Percentiles rank a stretch among this genome's conserved stretches.
phyloP scores from a whole-genome alignment of 1,140 invertebrate genomes.

The Pachyrhynchus sulphureomaculatus region DNA sequence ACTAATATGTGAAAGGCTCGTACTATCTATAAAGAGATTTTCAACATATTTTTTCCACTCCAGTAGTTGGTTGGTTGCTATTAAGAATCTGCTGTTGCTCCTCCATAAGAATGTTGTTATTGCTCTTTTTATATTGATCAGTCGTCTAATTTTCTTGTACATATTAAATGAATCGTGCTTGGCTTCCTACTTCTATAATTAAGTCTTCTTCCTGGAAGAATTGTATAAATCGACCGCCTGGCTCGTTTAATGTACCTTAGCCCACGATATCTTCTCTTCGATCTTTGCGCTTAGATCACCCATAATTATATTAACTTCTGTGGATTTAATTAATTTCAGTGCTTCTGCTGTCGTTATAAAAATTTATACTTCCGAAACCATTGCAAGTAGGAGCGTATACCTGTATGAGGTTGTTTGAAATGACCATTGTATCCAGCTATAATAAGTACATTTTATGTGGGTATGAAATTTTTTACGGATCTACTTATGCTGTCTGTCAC shows the following conservation, averaged over 20 bases:
- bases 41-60: constrained; percentile 28
- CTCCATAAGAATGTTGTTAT: background rate
- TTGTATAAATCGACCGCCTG: constrained; percentile 32
- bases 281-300: constrained; percentile 44
- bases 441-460: constrained; percentile 20
- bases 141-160: no score
- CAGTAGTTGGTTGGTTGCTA: no score
- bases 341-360: constrained; percentile 33
- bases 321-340: constrained; percentile 25
- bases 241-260: constrained; percentile 43
- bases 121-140: background rate
- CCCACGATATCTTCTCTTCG: constrained; percentile 39
- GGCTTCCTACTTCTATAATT: background rate
- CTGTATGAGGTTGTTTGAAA: constrained; percentile 44
- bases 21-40: background rate
- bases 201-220: no score
- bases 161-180: background rate
- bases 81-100: no score
- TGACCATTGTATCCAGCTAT: constrained; percentile 28
- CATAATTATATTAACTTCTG: constrained; percentile 35
- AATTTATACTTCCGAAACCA: constrained; percentile 29
- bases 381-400: constrained; percentile 46
- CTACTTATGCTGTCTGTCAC: background rate
- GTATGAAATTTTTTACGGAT: constrained; percentile 5
- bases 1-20: no score